These are phyloP conservation scores for Priapulus caudatus DNA, from an alignment of 2,888 invertebrate species.

Conservation along the genomic window DNA sequence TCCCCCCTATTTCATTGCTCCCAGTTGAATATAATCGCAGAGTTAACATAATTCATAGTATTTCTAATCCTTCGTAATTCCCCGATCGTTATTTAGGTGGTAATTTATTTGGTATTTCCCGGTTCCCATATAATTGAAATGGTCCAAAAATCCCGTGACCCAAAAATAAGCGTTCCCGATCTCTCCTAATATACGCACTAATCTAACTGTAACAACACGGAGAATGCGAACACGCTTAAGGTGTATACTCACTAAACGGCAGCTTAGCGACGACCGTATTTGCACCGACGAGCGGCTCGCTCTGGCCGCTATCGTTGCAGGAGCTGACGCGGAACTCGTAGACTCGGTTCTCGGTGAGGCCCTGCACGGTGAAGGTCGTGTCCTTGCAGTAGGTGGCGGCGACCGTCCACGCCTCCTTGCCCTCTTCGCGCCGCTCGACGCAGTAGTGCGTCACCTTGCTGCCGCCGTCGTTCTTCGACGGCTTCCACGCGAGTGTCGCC, in stretches of 20 bases:
- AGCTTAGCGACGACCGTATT: slow-evolving; percentile 81
- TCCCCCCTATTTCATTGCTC: too few relatives aligned
- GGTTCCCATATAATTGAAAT: too few relatives aligned
- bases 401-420: slow-evolving; percentile 77
- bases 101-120: too few relatives aligned
- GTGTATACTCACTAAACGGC: slow-evolving; percentile 57
- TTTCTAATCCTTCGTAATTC: too few relatives aligned
- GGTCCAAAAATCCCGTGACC: too few relatives aligned
- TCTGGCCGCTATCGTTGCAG: slow-evolving; percentile 82
- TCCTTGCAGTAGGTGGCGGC: slow-evolving; percentile 67
- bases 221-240: too few relatives aligned
- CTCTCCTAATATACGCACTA: too few relatives aligned
- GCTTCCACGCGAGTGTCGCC: slow-evolving; percentile 84
- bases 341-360: slow-evolving; percentile 87
- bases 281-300: slow-evolving; percentile 74
- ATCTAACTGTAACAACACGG: too few relatives aligned
- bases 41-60: too few relatives aligned
- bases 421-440: slow-evolving; percentile 80
- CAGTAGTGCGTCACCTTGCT: slow-evolving; percentile 82
- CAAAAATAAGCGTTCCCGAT: too few relatives aligned
- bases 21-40: too few relatives aligned
- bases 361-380: slow-evolving; percentile 75
- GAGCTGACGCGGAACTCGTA: slow-evolving; percentile 95
- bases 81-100: too few relatives aligned
- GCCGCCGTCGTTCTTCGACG: slow-evolving; percentile 76